A percentile compares a stretch with the other conserved stretches of the same genome.
These are phyloP conservation scores for Trachymyrmex septentrionalis DNA, from an alignment of 1,140 invertebrate genomes.

Conservation along the genomic window DNA sequence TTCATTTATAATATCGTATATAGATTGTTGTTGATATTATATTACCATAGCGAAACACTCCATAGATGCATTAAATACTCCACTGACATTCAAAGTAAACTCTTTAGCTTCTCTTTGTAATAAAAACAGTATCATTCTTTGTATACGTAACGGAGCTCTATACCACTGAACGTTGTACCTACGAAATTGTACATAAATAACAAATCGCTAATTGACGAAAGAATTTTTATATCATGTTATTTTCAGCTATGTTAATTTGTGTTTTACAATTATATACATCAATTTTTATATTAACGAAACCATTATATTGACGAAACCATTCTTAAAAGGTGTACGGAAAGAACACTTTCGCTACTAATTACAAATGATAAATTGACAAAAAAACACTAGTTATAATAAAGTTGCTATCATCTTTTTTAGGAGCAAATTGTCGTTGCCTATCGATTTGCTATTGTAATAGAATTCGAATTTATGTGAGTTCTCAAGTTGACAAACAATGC, in stretches of 20 bases:
- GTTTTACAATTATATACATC: no score
- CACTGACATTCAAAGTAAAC: neutral
- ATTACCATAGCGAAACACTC: no score
- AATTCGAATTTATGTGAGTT: no score
- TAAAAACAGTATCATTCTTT: constrained; percentile 11
- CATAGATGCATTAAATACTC: neutral
- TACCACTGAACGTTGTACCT: constrained; percentile 29
- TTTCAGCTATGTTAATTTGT: neutral
- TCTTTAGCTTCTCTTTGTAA: neutral
- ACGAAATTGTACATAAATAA: neutral
- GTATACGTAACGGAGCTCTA: neutral
- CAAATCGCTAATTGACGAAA: no score
- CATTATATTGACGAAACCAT: no score
- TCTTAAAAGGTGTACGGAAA: neutral
- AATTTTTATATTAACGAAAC: neutral
- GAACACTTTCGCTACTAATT: neutral
- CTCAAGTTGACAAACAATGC: no score
- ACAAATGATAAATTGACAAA: no score
- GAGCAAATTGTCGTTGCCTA: no score
- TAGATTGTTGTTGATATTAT: no score
- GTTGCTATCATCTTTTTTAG: no score
- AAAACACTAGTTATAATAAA: no score
- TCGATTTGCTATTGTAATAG: no score
- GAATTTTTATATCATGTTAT: neutral
- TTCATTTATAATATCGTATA: constrained; percentile 5